Evolutionary conservation across 2,797 vertebrate genomes (phyloP).

Genomic region (Phalloptychus januarius): DNA sequence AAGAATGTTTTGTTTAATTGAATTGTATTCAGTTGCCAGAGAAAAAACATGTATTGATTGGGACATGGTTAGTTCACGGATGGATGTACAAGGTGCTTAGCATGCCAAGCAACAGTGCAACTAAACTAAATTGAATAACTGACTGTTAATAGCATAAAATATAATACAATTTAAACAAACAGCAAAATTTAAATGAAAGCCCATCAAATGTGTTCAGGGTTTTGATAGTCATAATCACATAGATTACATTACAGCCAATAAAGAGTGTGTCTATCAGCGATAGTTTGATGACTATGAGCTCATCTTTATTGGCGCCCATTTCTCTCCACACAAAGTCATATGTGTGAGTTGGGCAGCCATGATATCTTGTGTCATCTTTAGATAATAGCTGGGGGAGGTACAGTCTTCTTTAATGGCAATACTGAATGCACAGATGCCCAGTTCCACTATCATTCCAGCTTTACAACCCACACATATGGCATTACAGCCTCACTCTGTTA

Average conservation of each 20-base stretch:
- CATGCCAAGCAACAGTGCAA: background rate
- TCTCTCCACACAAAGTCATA: conserved; percentile 41
- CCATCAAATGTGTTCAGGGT: background rate
- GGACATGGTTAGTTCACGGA: background rate
- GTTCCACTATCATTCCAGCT: conserved; percentile 67
- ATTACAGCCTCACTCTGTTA: conserved; percentile 61
- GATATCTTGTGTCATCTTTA: conserved; percentile 66
- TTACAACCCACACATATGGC: conserved; percentile 73
- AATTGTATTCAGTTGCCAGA: conserved; percentile 54
- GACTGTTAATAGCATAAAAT: background rate
- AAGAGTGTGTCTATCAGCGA: conserved; percentile 23
- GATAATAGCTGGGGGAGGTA: conserved; percentile 56
- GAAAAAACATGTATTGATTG: conserved; percentile 49
- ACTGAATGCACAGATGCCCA: conserved; percentile 65
- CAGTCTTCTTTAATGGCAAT: conserved; percentile 57
- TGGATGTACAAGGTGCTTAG: background rate
- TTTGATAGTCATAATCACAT: conserved; percentile 31
- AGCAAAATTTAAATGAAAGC: conserved; percentile 5
- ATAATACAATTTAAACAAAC: background rate
- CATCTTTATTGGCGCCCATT: conserved; percentile 39
- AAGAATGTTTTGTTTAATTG: conserved; percentile 54
- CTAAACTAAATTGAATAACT: background rate
- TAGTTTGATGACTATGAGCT: conserved; percentile 32
- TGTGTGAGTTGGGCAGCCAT: conserved; percentile 40
- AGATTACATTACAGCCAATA: conserved; percentile 19